Evolutionary conservation across 2,797 vertebrate genomes (phyloP).

Genomic region (Lerista edwardsae): DNA sequence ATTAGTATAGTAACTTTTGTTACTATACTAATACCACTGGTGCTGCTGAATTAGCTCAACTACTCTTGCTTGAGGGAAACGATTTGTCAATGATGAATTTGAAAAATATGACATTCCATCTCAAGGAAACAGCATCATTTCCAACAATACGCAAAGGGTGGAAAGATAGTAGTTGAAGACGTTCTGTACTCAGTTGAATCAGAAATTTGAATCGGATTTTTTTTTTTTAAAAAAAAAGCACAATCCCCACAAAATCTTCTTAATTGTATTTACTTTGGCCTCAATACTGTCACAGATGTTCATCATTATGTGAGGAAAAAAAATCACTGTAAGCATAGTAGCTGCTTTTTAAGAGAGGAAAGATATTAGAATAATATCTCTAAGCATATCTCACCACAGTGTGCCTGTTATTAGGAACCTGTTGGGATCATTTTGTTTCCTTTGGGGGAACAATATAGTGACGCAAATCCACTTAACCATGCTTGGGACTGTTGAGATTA

Average conservation of each 20-base stretch:
- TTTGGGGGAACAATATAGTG: constrained; percentile 58
- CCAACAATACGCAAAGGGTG: constrained; percentile 35
- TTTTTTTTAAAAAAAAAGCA: constrained; percentile 48
- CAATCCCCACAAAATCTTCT: constrained; percentile 65
- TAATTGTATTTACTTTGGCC: constrained; percentile 75
- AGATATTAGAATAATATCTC: constrained; percentile 48
- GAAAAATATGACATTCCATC: constrained; percentile 1
- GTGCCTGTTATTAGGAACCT: constrained; percentile 39
- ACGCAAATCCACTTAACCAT: constrained; percentile 70
- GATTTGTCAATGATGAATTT: constrained; percentile 28
- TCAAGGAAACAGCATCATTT: constrained; percentile 3
- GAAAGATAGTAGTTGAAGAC: constrained; percentile 34
- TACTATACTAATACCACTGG: background rate
- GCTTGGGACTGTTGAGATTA: constrained; percentile 67
- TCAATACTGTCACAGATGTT: constrained; percentile 70
- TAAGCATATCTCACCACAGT: constrained; percentile 43
- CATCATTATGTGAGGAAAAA: constrained; percentile 67
- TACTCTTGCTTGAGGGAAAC: constrained; percentile 47
- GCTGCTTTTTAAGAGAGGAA: constrained; percentile 36
- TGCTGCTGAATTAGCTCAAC: constrained; percentile 7
- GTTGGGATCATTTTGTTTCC: constrained; percentile 60
- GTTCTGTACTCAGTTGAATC: constrained; percentile 53
- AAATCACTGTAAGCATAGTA: constrained; percentile 28
- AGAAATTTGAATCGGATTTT: constrained; percentile 63
- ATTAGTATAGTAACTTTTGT: too few relatives aligned